These are phyloP conservation scores for Ericerus pela DNA, from an alignment of 1,140 invertebrate species.

Conservation along the genomic window DNA sequence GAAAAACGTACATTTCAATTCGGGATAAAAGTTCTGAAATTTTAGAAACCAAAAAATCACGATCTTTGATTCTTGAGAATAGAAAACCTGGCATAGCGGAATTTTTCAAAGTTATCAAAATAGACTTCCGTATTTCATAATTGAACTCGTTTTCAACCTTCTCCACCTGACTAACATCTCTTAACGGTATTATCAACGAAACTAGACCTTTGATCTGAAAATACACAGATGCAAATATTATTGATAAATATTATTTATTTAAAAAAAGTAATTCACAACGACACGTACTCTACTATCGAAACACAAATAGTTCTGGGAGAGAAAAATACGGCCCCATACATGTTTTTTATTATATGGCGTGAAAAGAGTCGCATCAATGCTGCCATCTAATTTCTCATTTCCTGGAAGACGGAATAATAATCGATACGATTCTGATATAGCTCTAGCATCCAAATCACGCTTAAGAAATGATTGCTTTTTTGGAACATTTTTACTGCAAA, in stretches of 20 bases:
- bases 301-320: conserved; percentile 90
- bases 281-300: conserved; percentile 78
- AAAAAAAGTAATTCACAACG: neutral
- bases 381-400: conserved; percentile 82
- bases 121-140: conserved; percentile 51
- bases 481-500: conserved; percentile 56
- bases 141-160: conserved; percentile 48
- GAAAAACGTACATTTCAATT: too few species aligned
- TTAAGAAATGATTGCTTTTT: conserved; percentile 80
- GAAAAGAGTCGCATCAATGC: conserved; percentile 74
- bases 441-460: conserved; percentile 78
- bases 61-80: conserved; percentile 74
- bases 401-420: conserved; percentile 72
- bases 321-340: conserved; percentile 74
- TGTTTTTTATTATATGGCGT: conserved; percentile 90
- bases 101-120: conserved; percentile 77
- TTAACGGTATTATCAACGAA: conserved; percentile 72
- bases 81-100: conserved; percentile 64
- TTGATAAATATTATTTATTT: neutral
- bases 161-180: conserved; percentile 59
- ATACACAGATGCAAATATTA: neutral
- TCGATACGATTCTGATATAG: conserved; percentile 74
- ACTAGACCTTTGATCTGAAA: conserved; percentile 64
- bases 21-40: conserved; percentile 71
- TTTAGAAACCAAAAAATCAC: conserved; percentile 78